Conservation (phyloP, 2,888 invertebrate genomes). For the Thereva nobilitata region DNA sequence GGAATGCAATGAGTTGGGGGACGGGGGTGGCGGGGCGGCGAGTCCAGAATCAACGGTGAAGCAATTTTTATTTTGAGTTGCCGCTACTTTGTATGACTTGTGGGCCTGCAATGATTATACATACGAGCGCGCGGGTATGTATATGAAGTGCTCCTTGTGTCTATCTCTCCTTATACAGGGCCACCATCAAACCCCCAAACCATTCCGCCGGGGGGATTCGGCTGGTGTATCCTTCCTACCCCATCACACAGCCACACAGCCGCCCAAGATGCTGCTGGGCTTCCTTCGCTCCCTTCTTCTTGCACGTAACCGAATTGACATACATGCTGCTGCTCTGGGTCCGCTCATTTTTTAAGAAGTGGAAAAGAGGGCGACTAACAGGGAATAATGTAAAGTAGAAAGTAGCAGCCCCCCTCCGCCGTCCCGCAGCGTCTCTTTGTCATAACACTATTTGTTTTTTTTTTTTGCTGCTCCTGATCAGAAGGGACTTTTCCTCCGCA, state of each 20-base stretch:
- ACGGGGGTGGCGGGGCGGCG: neutral
- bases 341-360: constrained; percentile 13
- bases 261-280: too few relatives aligned
- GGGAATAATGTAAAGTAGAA: constrained; percentile 30
- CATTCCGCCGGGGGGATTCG: too few relatives aligned
- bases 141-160: neutral
- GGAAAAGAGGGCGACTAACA: constrained; percentile 31
- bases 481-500: constrained; percentile 6
- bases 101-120: constrained; percentile 26
- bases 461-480: constrained; percentile 8
- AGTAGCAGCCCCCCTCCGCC: neutral
- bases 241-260: too few relatives aligned
- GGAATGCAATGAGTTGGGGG: neutral
- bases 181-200: too few relatives aligned
- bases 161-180: neutral
- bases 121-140: constrained; percentile 15
- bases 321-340: constrained; percentile 25
- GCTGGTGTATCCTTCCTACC: neutral
- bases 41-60: constrained; percentile 16
- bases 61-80: constrained; percentile 25
- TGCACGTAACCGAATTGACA: constrained; percentile 15
- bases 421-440: constrained; percentile 3
- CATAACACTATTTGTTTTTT: constrained; percentile 24
- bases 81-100: constrained; percentile 22
- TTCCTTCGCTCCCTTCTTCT: too few relatives aligned